Percentiles rank a stretch among this genome's conserved stretches.
phyloP scores from a whole-genome alignment of 2,888 invertebrate species.

The Acleris sparsana region DNA sequence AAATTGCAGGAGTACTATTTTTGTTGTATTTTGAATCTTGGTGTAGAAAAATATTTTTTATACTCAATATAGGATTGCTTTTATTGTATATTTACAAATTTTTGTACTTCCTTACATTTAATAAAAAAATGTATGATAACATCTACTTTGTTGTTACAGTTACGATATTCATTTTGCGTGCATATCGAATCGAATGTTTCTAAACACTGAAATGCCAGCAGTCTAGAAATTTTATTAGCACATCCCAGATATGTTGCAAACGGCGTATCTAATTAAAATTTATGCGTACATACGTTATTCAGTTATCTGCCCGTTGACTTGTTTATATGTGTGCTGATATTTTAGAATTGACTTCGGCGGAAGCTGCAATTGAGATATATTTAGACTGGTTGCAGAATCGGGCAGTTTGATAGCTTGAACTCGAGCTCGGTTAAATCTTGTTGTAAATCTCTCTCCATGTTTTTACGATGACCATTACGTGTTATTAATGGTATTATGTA shows the following conservation, averaged over 20 bases:
- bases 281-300: conserved; percentile 57
- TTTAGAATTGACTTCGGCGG: conserved; percentile 18
- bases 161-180: conserved; percentile 8
- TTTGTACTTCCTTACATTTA: no score
- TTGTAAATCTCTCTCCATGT: not conserved
- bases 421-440: not conserved
- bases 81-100: no score
- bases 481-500: no score
- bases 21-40: not conserved
- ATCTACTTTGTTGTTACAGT: no score
- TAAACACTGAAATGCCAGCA: conserved; percentile 25
- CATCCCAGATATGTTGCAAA: conserved; percentile 53
- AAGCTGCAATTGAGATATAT: conserved; percentile 22
- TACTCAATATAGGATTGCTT: no score
- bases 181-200: conserved; percentile 25
- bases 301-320: conserved; percentile 50
- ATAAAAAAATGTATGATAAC: no score
- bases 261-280: conserved; percentile 63
- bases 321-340: conserved; percentile 35
- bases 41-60: no score
- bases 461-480: not conserved
- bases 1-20: not conserved
- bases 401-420: not conserved
- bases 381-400: conserved; percentile 3
- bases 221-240: conserved; percentile 51